Evolutionary conservation across 2,113 vertebrate genomes (phyloP).

Genomic region (Onychostoma macrolepis): DNA sequence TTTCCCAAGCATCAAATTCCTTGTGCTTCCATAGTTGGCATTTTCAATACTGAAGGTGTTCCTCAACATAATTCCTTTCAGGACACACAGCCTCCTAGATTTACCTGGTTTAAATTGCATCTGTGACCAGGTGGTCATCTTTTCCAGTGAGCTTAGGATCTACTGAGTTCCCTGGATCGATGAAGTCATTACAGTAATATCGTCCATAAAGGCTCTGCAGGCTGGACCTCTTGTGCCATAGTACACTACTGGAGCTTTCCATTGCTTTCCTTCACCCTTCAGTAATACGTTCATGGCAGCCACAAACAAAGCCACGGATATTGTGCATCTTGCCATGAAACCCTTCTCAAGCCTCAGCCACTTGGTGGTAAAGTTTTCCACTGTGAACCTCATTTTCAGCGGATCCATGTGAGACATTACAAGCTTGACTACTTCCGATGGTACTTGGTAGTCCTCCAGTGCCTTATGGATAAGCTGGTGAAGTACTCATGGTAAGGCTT

Average conservation of each 20-base stretch:
- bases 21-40: neutral
- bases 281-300: slow-evolving; percentile 8
- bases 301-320: slow-evolving; percentile 11
- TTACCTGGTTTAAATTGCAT: slow-evolving; percentile 11
- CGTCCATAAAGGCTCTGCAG: slow-evolving; percentile 9
- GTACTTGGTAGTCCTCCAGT: slow-evolving; percentile 6
- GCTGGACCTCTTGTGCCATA: neutral
- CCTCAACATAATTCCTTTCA: neutral
- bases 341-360: slow-evolving; percentile 39
- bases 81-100: slow-evolving; percentile 31
- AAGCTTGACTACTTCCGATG: neutral
- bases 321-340: slow-evolving; percentile 22
- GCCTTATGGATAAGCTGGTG: neutral
- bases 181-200: slow-evolving; percentile 22
- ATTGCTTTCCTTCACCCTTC: slow-evolving; percentile 5
- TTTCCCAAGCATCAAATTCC: neutral
- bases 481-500: neutral
- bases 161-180: slow-evolving; percentile 16
- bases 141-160: slow-evolving; percentile 14
- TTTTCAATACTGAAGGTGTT: neutral
- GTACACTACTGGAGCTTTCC: neutral
- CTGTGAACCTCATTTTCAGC: neutral
- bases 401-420: no score
- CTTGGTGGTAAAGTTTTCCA: slow-evolving; percentile 37
- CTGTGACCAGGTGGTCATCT: slow-evolving; percentile 29